phyloP scores from a whole-genome alignment of 2,797 vertebrate genomes.

The Lithobates sylvaticus region DNA sequence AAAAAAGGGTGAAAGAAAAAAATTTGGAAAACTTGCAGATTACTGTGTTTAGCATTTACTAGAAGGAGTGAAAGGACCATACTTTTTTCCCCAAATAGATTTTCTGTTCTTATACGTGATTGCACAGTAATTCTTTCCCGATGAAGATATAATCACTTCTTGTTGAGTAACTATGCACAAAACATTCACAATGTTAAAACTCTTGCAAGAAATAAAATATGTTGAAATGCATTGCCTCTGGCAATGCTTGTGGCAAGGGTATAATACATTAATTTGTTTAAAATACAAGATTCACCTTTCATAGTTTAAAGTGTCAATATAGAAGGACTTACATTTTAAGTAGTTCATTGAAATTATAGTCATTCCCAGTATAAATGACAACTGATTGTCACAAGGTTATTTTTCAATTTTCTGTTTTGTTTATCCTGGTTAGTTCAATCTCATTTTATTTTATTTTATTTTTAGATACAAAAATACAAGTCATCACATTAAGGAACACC shows the following conservation, averaged over 20 bases:
- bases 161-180: too few relatives aligned
- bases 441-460: too few relatives aligned
- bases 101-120: too few relatives aligned
- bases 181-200: not conserved
- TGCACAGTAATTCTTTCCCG: too few relatives aligned
- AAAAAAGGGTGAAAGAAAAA: too few relatives aligned
- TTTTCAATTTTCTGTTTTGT: too few relatives aligned
- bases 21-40: too few relatives aligned
- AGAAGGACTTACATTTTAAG: conserved; percentile 17
- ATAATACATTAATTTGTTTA: conserved; percentile 71
- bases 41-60: too few relatives aligned
- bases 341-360: conserved; percentile 12
- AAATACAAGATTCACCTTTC: conserved; percentile 64
- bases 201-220: conserved; percentile 31
- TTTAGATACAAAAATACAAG: not conserved
- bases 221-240: conserved; percentile 70
- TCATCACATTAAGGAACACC: not conserved
- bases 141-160: too few relatives aligned
- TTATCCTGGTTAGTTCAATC: too few relatives aligned
- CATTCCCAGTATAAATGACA: conserved; percentile 8
- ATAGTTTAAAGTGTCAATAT: conserved; percentile 40
- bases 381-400: conserved; percentile 13
- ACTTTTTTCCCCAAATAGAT: too few relatives aligned
- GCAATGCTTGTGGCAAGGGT: conserved; percentile 72
- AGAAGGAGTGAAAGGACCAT: too few relatives aligned